A percentile compares a stretch with the other conserved stretches of the same genome.
Conservation (phyloP, 1,140 invertebrate genomes). For the Cyclina sinensis region DNA sequence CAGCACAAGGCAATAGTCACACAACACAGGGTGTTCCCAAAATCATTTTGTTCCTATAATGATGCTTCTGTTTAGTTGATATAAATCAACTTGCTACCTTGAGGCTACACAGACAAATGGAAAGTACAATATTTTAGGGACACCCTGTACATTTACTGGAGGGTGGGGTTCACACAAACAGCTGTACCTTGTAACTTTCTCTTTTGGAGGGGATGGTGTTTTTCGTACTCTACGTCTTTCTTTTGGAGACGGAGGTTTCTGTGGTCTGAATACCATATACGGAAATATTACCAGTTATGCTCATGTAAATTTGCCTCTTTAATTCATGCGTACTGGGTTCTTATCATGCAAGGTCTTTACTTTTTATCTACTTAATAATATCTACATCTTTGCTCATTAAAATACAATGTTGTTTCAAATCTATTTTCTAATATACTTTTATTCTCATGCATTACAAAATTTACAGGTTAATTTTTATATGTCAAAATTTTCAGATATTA, state of each 20-base stretch:
- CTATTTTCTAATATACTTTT: neutral
- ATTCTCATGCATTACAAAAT: neutral
- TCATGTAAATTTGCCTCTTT: conserved; percentile 1
- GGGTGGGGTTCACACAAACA: neutral
- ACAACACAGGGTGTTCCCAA: conserved; percentile 19
- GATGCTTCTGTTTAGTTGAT: too few species aligned
- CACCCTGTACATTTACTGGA: neutral
- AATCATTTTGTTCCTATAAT: neutral
- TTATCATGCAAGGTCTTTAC: neutral
- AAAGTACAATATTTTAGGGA: neutral
- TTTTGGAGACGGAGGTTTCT: conserved; percentile 75
- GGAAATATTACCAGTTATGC: conserved; percentile 11
- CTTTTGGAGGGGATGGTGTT: conserved; percentile 77
- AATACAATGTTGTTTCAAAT: neutral
- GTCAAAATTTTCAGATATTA: too few species aligned
- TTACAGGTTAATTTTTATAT: neutral
- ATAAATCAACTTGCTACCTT: too few species aligned
- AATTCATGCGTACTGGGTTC: neutral
- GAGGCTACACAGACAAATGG: neutral
- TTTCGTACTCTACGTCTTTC: conserved; percentile 67
- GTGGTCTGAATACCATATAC: conserved; percentile 67
- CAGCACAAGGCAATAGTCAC: neutral
- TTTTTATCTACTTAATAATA: neutral
- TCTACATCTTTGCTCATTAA: neutral
- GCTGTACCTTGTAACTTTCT: conserved; percentile 56